These are phyloP conservation scores for Liposcelis brunnea DNA, from an alignment of 2,888 invertebrate genomes.

Conservation along the genomic window DNA sequence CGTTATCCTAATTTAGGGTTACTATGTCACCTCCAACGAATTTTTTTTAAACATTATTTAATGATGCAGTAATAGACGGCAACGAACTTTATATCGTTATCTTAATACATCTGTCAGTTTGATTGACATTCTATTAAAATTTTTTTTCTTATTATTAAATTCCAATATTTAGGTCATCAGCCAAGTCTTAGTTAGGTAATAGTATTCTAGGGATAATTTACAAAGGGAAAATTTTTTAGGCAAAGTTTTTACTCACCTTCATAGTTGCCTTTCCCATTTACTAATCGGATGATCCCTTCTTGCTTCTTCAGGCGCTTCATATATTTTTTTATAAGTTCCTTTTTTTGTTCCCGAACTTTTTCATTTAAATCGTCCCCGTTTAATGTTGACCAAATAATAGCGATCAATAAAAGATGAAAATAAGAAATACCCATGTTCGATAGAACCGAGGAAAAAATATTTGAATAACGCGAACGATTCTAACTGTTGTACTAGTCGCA, in stretches of 20 bases:
- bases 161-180: neutral
- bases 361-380: too few species aligned
- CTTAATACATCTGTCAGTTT: neutral
- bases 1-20: too few species aligned
- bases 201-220: too few species aligned
- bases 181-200: too few species aligned
- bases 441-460: neutral
- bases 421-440: neutral
- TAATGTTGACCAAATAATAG: neutral
- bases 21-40: constrained; percentile 1
- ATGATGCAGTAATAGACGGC: neutral
- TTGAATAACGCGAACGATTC: too few species aligned
- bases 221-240: too few species aligned
- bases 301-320: neutral
- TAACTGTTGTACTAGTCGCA: too few species aligned
- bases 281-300: neutral
- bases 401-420: neutral
- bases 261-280: neutral
- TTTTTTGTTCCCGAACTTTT: neutral
- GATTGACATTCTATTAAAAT: neutral
- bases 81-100: neutral
- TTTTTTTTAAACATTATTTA: neutral
- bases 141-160: neutral
- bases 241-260: neutral
- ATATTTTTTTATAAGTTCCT: neutral